These are phyloP conservation scores for Apoda limacodes DNA, from an alignment of 2,888 invertebrate genomes.

Conservation along the genomic window DNA sequence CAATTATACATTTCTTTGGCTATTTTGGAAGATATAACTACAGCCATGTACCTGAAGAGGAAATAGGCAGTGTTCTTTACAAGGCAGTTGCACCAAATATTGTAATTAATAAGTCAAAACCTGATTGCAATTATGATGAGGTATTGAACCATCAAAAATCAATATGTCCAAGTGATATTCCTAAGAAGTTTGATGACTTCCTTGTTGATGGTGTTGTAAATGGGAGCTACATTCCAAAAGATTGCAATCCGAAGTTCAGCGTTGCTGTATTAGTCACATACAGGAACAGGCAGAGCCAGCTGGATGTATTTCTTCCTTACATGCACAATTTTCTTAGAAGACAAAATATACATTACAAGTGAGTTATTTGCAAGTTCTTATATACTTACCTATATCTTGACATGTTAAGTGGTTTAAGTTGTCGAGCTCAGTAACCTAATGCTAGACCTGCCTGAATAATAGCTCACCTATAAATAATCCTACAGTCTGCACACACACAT, in stretches of 20 bases:
- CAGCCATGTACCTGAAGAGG: conserved; percentile 28
- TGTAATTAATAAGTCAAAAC: conserved; percentile 21
- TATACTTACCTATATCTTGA: too few relatives aligned
- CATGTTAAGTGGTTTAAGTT: too few relatives aligned
- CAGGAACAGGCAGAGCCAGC: conserved; percentile 80
- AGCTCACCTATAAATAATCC: too few relatives aligned
- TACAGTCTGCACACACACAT: too few relatives aligned
- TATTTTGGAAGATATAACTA: conserved; percentile 36
- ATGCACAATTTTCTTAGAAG: conserved; percentile 87
- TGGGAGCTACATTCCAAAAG: conserved; percentile 39
- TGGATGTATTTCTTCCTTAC: conserved; percentile 82
- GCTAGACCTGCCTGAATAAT: too few relatives aligned
- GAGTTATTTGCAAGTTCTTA: too few relatives aligned
- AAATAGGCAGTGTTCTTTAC: conserved; percentile 29
- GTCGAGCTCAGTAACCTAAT: too few relatives aligned
- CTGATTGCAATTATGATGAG: conserved; percentile 40
- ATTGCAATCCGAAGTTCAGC: conserved; percentile 62
- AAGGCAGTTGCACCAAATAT: conserved; percentile 29
- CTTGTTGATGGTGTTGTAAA: conserved; percentile 33
- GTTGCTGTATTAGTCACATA: conserved; percentile 86
- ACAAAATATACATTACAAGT: conserved; percentile 84
- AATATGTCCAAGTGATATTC: conserved; percentile 31
- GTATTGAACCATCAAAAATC: conserved; percentile 31
- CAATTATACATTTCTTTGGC: conserved; percentile 31
- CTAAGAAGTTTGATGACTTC: conserved; percentile 29